Evolutionary conservation across 2,113 vertebrate species (phyloP).

Genomic region (Phycodurus eques): DNA sequence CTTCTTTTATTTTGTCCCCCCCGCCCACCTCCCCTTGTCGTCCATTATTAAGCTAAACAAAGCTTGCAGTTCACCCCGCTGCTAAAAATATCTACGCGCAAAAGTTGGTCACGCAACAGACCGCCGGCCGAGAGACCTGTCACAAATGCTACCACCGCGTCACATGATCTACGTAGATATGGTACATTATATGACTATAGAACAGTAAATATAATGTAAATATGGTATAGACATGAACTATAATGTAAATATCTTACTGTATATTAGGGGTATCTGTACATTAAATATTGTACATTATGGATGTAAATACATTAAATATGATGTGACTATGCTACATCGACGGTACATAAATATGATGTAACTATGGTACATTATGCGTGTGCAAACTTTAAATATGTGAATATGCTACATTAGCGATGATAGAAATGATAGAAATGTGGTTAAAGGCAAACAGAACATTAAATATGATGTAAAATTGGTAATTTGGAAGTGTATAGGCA

Average conservation of each 20-base stretch:
- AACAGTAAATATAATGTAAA: background rate
- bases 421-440: too few relatives aligned
- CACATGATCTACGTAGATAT: background rate
- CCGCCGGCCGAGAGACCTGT: background rate
- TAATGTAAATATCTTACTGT: background rate
- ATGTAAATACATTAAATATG: too few relatives aligned
- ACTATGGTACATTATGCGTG: too few relatives aligned
- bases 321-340: too few relatives aligned
- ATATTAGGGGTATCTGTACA: too few relatives aligned
- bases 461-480: too few relatives aligned
- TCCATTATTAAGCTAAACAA: constrained; percentile 5
- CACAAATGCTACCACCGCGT: background rate
- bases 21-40: background rate
- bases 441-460: too few relatives aligned
- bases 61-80: background rate
- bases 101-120: background rate
- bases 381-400: too few relatives aligned
- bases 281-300: too few relatives aligned
- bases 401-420: too few relatives aligned
- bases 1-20: background rate
- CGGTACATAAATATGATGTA: too few relatives aligned
- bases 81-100: constrained; percentile 2
- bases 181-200: background rate
- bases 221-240: background rate
- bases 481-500: too few relatives aligned